Percentiles rank a stretch among this genome's conserved stretches.
phyloP scores from a whole-genome alignment of 2,888 invertebrate species.

The Andrena marginata region DNA sequence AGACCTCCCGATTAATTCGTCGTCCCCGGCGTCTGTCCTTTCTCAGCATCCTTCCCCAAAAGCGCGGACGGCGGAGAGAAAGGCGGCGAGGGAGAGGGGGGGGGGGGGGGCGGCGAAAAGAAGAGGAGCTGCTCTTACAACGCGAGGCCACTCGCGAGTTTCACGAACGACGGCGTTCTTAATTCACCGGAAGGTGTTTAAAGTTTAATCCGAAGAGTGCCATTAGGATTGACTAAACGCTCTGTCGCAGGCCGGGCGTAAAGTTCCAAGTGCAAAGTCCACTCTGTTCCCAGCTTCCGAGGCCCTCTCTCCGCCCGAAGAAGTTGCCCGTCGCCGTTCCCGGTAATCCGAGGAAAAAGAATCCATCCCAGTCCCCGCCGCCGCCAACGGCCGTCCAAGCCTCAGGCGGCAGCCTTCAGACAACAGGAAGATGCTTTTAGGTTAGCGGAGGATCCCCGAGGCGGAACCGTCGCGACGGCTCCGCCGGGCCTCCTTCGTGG shows the following conservation, averaged over 20 bases:
- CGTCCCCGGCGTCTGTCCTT: constrained; percentile 20
- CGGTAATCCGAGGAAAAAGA: constrained; percentile 56
- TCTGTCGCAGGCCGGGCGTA: constrained; percentile 66
- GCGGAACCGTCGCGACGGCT: constrained; percentile 29
- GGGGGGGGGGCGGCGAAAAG: not conserved
- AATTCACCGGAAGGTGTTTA: constrained; percentile 77
- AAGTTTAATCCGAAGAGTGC: constrained; percentile 81
- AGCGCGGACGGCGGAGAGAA: not conserved
- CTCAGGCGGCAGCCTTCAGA: constrained; percentile 74
- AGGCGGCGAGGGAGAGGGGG: too few relatives aligned
- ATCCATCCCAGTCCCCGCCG: constrained; percentile 54
- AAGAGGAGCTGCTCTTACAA: constrained; percentile 5
- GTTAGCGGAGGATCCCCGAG: constrained; percentile 36
- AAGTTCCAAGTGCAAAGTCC: constrained; percentile 83
- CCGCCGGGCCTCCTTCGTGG: too few relatives aligned
- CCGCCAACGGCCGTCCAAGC: constrained; percentile 68
- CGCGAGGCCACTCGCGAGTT: constrained; percentile 32
- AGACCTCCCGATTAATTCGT: constrained; percentile 51
- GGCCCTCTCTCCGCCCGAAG: constrained; percentile 27
- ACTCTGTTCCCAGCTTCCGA: constrained; percentile 63
- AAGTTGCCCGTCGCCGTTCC: constrained; percentile 46
- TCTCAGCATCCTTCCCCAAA: not conserved
- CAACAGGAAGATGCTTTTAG: constrained; percentile 83
- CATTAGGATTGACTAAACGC: constrained; percentile 80
- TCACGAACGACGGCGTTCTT: constrained; percentile 62